Evolutionary conservation across 2,113 vertebrate species (phyloP).

Genomic region (Macroglossus sobrinus): DNA sequence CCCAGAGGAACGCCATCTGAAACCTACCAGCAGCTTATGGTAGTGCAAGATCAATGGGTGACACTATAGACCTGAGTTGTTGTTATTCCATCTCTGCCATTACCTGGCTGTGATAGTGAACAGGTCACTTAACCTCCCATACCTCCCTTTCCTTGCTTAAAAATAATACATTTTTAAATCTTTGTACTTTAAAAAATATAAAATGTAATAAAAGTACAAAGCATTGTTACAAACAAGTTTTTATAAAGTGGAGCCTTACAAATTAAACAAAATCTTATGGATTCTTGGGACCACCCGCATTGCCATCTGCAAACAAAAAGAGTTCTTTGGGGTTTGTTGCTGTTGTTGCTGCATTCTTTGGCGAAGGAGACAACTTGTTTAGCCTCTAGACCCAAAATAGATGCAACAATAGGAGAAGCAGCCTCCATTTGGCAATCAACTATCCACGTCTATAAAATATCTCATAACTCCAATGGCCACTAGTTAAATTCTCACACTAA

Average conservation of each 20-base stretch:
- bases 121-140: neutral
- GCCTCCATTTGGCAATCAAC: neutral
- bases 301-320: slow-evolving; percentile 44
- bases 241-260: neutral
- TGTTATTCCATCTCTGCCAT: neutral
- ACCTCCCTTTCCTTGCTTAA: slow-evolving; percentile 7
- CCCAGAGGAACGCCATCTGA: neutral
- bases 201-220: slow-evolving; percentile 29
- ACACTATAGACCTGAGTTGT: neutral
- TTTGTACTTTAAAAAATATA: neutral
- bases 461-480: neutral
- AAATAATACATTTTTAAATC: neutral
- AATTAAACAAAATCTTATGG: slow-evolving; percentile 60
- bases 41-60: neutral
- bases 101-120: neutral
- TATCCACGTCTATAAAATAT: neutral
- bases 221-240: slow-evolving; percentile 35
- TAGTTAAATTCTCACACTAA: neutral
- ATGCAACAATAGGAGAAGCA: neutral
- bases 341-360: slow-evolving; percentile 37
- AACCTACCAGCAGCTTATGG: neutral
- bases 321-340: slow-evolving; percentile 17
- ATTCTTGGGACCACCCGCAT: slow-evolving; percentile 59
- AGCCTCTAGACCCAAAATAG: neutral
- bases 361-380: slow-evolving; percentile 27